Conservation (phyloP, 2,888 invertebrate species). For the Hesperia comma region DNA sequence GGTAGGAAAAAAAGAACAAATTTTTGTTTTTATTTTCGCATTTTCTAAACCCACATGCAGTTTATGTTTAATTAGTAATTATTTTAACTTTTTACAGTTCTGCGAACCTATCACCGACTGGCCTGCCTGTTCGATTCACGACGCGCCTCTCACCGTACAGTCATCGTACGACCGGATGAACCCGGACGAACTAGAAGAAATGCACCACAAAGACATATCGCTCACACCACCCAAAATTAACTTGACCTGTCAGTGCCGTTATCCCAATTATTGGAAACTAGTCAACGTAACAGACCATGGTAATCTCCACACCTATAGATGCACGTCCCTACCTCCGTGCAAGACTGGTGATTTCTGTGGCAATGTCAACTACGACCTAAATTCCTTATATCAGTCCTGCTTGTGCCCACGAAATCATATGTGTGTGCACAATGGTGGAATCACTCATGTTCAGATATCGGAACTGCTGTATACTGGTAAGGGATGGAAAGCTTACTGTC, state of each 20-base stretch:
- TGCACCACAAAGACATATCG: conserved; percentile 69
- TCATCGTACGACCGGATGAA: conserved; percentile 61
- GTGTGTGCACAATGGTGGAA: conserved; percentile 81
- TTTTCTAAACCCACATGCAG: too few species aligned
- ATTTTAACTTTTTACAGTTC: conserved; percentile 68
- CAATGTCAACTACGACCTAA: conserved; percentile 82
- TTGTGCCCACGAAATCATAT: conserved; percentile 85
- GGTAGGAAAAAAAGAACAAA: too few species aligned
- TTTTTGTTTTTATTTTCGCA: too few species aligned
- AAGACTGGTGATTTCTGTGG: conserved; percentile 85
- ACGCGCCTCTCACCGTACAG: conserved; percentile 66
- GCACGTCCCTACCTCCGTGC: conserved; percentile 80
- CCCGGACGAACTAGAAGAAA: conserved; percentile 69
- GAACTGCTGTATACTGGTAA: conserved; percentile 84
- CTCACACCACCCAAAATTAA: conserved; percentile 70
- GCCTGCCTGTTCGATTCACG: conserved; percentile 63
- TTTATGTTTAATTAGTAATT: too few species aligned
- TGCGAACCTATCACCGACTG: conserved; percentile 71
- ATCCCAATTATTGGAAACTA: conserved; percentile 80
- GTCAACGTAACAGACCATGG: conserved; percentile 51
- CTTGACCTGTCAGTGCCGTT: conserved; percentile 78
- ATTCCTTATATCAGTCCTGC: conserved; percentile 85
- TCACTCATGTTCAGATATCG: conserved; percentile 69
- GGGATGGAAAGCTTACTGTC: conserved; percentile 84
- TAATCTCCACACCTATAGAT: conserved; percentile 65